These are phyloP conservation scores for Pogonocherus hispidulus DNA, from an alignment of 2,888 invertebrate genomes.

Conservation along the genomic window DNA sequence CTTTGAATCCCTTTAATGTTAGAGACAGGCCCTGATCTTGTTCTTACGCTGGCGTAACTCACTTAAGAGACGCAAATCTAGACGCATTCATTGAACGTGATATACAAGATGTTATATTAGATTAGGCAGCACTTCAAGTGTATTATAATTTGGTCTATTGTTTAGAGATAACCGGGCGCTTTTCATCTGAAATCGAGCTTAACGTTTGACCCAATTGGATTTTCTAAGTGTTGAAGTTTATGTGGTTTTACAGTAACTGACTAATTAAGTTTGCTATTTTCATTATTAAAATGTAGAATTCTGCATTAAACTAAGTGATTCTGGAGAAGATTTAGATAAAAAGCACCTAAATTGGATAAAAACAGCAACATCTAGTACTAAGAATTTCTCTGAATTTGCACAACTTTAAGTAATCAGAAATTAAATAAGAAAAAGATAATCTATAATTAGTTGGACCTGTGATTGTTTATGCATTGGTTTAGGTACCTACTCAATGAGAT, in stretches of 20 bases:
- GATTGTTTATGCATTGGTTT: too few species aligned
- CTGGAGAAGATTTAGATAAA: too few species aligned
- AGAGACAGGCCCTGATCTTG: constrained; percentile 40
- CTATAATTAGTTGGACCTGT: too few species aligned
- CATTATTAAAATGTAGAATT: too few species aligned
- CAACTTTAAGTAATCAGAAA: too few species aligned
- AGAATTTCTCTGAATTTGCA: too few species aligned
- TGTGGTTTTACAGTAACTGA: neutral
- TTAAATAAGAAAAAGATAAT: too few species aligned
- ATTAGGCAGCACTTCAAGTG: constrained; percentile 41
- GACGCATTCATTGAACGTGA: constrained; percentile 36
- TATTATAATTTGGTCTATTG: constrained; percentile 43
- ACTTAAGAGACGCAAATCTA: constrained; percentile 59
- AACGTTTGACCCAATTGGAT: constrained; percentile 20
- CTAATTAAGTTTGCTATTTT: neutral
- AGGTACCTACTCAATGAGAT: too few species aligned
- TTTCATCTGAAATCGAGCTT: constrained; percentile 20
- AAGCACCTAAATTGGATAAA: too few species aligned
- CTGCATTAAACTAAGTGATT: too few species aligned
- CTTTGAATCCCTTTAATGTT: constrained; percentile 14
- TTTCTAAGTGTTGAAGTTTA: neutral
- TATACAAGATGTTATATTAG: constrained; percentile 47
- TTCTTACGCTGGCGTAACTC: constrained; percentile 57
- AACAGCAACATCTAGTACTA: too few species aligned
- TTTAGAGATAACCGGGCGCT: constrained; percentile 27